phyloP scores from a whole-genome alignment of 2,113 vertebrate genomes.

The Calyptommatus sinebrachiatus region DNA sequence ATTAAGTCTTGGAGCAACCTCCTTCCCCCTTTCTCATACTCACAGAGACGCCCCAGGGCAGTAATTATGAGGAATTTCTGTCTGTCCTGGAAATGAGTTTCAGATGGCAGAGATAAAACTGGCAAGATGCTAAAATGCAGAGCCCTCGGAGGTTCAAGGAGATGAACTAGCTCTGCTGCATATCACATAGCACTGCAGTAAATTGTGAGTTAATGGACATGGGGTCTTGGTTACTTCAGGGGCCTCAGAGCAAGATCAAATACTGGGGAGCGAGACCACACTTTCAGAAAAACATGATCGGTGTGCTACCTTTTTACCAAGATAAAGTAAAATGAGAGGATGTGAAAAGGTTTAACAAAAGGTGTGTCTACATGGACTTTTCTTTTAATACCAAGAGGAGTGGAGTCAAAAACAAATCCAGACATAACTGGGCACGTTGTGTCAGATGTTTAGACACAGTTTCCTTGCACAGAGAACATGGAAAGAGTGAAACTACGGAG shows the following conservation, averaged over 20 bases:
- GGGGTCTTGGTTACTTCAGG: constrained; percentile 65
- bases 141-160: constrained; percentile 62
- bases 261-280: constrained; percentile 40
- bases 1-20: constrained; percentile 11
- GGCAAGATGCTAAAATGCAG: constrained; percentile 66
- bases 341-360: background rate
- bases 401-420: background rate
- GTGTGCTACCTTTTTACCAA: background rate
- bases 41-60: constrained; percentile 51
- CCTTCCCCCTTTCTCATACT: background rate
- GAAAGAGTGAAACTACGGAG: no score
- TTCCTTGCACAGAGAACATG: no score
- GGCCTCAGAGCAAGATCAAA: constrained; percentile 62
- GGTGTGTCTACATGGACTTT: background rate
- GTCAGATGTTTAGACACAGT: background rate
- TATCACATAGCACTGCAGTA: constrained; percentile 75
- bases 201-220: constrained; percentile 66
- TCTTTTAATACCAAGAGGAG: background rate
- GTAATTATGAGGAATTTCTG: constrained; percentile 63
- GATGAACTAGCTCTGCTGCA: constrained; percentile 71
- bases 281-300: constrained; percentile 36
- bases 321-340: background rate
- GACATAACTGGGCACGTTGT: background rate
- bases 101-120: constrained; percentile 72
- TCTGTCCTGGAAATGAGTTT: constrained; percentile 68